Conservation (phyloP, 2,113 vertebrate species). For the Chionodraco myersi region DNA sequence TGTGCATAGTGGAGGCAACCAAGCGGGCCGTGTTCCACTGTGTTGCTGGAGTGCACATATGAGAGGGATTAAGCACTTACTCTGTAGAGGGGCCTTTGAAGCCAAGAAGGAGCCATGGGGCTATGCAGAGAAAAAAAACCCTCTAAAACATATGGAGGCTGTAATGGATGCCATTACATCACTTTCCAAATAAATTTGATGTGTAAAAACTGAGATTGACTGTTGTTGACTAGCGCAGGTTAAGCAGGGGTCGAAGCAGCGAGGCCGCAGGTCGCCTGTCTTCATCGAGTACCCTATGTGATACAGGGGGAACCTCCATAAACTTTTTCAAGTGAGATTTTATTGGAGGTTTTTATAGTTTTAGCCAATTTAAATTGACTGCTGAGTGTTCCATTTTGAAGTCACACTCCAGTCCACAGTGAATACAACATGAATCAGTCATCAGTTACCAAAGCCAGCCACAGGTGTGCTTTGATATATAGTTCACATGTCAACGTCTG, state of each 20-base stretch:
- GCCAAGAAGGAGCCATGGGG: slow-evolving; percentile 52
- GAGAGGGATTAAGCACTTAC: slow-evolving; percentile 73
- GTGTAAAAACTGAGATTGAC: slow-evolving; percentile 39
- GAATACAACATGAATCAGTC: slow-evolving; percentile 31
- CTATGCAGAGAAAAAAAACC: slow-evolving; percentile 18
- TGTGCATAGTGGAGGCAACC: slow-evolving; percentile 64
- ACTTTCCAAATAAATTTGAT: slow-evolving; percentile 69
- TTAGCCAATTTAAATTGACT: slow-evolving; percentile 36
- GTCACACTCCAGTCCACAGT: slow-evolving; percentile 2
- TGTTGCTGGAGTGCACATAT: slow-evolving; percentile 69
- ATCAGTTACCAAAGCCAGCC: slow-evolving; percentile 15
- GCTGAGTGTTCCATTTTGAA: slow-evolving; percentile 19
- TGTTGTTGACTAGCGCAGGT: slow-evolving; percentile 25
- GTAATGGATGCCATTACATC: slow-evolving; percentile 75
- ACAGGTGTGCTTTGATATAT: slow-evolving; percentile 34
- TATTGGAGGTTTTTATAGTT: slow-evolving; percentile 45
- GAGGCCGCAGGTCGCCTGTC: not conserved
- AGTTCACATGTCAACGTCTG: not conserved
- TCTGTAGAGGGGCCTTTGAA: slow-evolving; percentile 72
- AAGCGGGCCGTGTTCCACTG: slow-evolving; percentile 50
- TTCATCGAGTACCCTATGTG: no score
- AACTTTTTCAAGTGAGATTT: slow-evolving; percentile 46
- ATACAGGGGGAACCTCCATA: slow-evolving; percentile 16
- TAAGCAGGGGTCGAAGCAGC: slow-evolving; percentile 24
- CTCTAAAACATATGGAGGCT: slow-evolving; percentile 66